Evolutionary conservation across 2,888 invertebrate genomes (phyloP), one percentile per base, ranked within the genome.

Genomic region (Seira sanloemensis): DNA sequence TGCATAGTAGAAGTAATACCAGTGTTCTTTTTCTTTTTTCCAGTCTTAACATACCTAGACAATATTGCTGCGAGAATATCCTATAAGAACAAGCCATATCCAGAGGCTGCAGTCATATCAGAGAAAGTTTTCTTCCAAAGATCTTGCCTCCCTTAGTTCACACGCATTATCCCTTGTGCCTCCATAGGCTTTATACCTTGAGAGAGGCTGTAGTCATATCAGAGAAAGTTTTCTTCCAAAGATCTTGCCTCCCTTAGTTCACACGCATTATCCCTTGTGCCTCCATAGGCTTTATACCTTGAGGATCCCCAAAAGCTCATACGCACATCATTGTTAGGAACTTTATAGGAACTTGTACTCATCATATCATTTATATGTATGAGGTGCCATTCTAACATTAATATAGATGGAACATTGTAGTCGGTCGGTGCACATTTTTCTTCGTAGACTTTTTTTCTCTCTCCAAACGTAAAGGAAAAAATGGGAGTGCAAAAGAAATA

Each of bases 361-460:
- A 37, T 80, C 74, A 76, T 62, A 71, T 77, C 83, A 77, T 83
- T 83, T 83, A 67, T 83, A 83, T 83, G 83, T 83, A 83, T 83
- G 83, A 83, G 78, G 9, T 23, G 37, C 23, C 37, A 25, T 82
- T 37, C 65, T 66, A 58, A 72, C 75, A 69, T 71, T 75, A 75
- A 50, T 50, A 50, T 58, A 80, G 80, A 79, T 73, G 66, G 50
- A 50, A 50, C 50, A 50, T 50, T 50, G 67, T 16, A 18, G 24
- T 27, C 27, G 18, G 23, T 16, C 24, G 46, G 66, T 16, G 58
- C n/a, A 25, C 50, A 37, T 23, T 69, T 69, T 46, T 69, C 27
- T 50, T 50, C n/a, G 50, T 18, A 18, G 50, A 50, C 50, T 50
- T 7, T 50, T 50, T n/a, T 50, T 50, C 16, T 16, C 50, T 50